phyloP scores from a whole-genome alignment of 2,888 invertebrate genomes.

The Andricus curvator region DNA sequence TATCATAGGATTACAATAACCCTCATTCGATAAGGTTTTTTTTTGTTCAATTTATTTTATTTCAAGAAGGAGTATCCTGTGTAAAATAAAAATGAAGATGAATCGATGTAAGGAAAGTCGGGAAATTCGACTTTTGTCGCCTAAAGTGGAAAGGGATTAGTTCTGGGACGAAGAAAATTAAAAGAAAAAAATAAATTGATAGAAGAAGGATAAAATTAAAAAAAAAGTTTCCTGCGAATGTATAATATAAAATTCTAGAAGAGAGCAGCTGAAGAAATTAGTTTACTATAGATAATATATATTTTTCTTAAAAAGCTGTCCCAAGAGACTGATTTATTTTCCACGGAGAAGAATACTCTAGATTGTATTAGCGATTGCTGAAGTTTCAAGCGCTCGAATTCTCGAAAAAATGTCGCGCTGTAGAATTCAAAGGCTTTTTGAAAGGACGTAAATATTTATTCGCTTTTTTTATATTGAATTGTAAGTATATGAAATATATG shows the following conservation, averaged over 20 bases:
- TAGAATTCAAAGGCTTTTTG: not conserved
- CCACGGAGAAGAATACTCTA: slow-evolving; percentile 9
- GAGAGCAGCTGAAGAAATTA: not conserved
- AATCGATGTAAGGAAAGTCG: not conserved
- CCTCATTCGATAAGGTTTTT: slow-evolving; percentile 1
- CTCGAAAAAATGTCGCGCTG: not conserved
- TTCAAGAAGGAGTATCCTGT: not conserved
- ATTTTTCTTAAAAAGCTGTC: not conserved
- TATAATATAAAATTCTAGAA: not conserved
- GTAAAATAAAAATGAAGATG: not conserved
- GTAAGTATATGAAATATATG: not conserved
- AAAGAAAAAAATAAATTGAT: not conserved
- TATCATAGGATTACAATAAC: slow-evolving; percentile 10
- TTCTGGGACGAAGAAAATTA: not conserved
- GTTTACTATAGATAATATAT: not conserved
- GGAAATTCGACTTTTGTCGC: not conserved
- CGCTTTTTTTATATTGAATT: slow-evolving; percentile 25
- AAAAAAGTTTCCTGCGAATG: not conserved
- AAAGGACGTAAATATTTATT: slow-evolving; percentile 32
- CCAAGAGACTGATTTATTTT: slow-evolving; percentile 14
- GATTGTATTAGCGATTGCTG: slow-evolving; percentile 27
- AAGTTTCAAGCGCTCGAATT: slow-evolving; percentile 7
- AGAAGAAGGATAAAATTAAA: not conserved
- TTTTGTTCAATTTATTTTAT: not conserved
- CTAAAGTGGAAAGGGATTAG: slow-evolving; percentile 4